A percentile compares a stretch with the other conserved stretches of the same genome.
Conservation (phyloP, 2,888 invertebrate species). For the Trichogramma dendrolimi region DNA sequence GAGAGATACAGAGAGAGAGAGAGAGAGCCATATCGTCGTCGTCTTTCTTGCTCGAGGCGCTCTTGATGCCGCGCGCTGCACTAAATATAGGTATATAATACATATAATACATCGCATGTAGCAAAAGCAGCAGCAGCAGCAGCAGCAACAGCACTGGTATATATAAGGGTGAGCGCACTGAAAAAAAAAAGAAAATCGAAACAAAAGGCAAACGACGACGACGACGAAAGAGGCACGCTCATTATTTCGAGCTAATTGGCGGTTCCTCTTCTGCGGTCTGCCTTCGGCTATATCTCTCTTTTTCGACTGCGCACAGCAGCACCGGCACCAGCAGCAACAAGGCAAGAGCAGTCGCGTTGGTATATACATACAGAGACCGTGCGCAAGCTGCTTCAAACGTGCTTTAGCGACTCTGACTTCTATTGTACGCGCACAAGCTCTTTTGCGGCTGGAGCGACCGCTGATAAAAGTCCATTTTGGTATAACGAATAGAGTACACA, state of each 20-base stretch:
- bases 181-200: slow-evolving; percentile 11
- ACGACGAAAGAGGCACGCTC: slow-evolving; percentile 44
- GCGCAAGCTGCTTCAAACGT: too few relatives aligned
- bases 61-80: background rate
- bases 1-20: too few relatives aligned
- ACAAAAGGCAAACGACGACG: slow-evolving; percentile 15
- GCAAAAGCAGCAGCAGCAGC: background rate
- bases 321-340: too few relatives aligned
- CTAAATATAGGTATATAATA: background rate
- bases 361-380: too few relatives aligned
- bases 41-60: slow-evolving; percentile 5
- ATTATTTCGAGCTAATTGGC: slow-evolving; percentile 53
- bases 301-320: too few relatives aligned
- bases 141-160: background rate
- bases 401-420: too few relatives aligned
- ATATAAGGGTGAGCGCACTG: slow-evolving; percentile 7
- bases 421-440: too few relatives aligned
- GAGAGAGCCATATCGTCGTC: background rate
- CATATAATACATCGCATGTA: too few relatives aligned
- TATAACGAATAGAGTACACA: too few relatives aligned
- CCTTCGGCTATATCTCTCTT: slow-evolving; percentile 7
- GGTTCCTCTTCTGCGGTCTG: slow-evolving; percentile 44
- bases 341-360: too few relatives aligned
- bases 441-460: too few relatives aligned
- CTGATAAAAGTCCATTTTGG: too few relatives aligned